These are phyloP conservation scores for Aphodius granarius DNA, from an alignment of 2,888 invertebrate species.

Conservation along the genomic window DNA sequence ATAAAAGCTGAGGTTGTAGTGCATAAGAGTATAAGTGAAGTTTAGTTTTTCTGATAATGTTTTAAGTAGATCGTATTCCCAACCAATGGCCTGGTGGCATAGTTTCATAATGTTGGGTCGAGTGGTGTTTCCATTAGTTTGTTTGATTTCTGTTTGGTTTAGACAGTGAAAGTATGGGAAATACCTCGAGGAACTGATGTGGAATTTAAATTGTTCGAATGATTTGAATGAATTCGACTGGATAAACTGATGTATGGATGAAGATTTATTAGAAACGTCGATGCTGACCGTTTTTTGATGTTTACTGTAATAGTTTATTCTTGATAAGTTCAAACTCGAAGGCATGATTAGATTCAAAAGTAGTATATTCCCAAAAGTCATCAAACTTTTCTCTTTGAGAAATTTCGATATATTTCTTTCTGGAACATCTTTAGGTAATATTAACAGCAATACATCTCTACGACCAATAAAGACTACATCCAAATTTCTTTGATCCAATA, in stretches of 20 bases:
- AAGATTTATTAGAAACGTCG: too few relatives aligned
- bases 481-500: neutral
- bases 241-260: too few relatives aligned
- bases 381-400: neutral
- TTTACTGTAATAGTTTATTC: neutral
- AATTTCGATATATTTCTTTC: neutral
- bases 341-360: neutral
- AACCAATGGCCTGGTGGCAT: constrained; percentile 29
- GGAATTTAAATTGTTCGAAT: neutral
- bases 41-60: neutral
- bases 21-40: neutral
- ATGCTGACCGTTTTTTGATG: neutral
- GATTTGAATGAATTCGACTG: neutral
- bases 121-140: neutral
- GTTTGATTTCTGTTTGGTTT: neutral
- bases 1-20: neutral
- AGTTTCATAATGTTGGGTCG: constrained; percentile 3
- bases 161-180: constrained; percentile 32
- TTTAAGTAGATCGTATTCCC: constrained; percentile 30
- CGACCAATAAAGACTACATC: neutral
- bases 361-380: neutral
- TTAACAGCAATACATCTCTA: neutral
- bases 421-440: neutral
- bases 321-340: neutral
- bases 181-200: constrained; percentile 29